Evolutionary conservation across 2,888 invertebrate species (phyloP).

Genomic region (Pandemis cinnamomeana): DNA sequence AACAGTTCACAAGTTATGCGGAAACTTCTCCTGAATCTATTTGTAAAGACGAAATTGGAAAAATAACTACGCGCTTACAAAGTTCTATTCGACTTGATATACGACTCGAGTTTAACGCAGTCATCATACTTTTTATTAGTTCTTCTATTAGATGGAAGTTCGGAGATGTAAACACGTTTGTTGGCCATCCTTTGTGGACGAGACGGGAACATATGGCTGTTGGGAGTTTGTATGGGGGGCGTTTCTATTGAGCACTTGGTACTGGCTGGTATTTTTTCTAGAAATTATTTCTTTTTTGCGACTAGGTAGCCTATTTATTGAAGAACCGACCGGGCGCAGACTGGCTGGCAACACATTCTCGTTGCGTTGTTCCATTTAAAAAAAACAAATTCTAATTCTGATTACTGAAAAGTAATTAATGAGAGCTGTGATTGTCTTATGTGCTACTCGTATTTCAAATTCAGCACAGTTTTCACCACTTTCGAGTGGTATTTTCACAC

Average conservation of each 20-base stretch:
- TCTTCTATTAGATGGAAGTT: slow-evolving; percentile 32
- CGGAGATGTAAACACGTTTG: slow-evolving; percentile 39
- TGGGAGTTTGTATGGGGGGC: slow-evolving; percentile 29
- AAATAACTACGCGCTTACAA: slow-evolving; percentile 55
- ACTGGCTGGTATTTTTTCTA: not conserved
- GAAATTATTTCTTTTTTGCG: not conserved
- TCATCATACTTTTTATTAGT: slow-evolving; percentile 41
- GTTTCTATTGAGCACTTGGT: slow-evolving; percentile 2
- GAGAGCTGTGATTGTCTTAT: too few species aligned
- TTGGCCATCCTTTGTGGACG: slow-evolving; percentile 19
- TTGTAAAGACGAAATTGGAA: slow-evolving; percentile 63
- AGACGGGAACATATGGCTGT: slow-evolving; percentile 32
- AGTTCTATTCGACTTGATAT: slow-evolving; percentile 57
- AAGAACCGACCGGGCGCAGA: not conserved
- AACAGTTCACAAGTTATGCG: slow-evolving; percentile 64
- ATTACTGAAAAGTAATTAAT: too few species aligned
- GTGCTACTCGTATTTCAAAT: too few species aligned
- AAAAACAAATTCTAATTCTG: too few species aligned
- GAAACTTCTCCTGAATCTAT: slow-evolving; percentile 63
- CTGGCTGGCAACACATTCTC: not conserved
- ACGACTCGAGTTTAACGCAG: slow-evolving; percentile 45
- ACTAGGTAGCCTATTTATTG: not conserved
- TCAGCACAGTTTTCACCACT: too few species aligned
- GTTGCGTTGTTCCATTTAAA: too few species aligned
- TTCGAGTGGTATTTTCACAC: too few species aligned